Evolutionary conservation across 2,797 vertebrate genomes (phyloP), one percentile per base, ranked within the genome.

Genomic region (Peromyscus eremicus): DNA sequence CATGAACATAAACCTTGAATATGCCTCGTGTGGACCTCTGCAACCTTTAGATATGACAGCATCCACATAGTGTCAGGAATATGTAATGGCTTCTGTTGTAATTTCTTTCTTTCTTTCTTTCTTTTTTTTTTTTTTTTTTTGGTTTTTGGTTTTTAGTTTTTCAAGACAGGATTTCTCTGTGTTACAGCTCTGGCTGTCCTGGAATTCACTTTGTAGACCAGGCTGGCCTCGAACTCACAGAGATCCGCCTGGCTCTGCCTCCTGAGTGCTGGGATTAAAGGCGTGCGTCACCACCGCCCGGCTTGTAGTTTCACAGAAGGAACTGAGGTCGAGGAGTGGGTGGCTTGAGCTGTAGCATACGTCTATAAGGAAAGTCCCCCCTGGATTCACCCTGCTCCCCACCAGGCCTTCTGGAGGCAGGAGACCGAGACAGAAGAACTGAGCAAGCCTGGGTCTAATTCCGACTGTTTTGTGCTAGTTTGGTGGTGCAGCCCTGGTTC

Each of bases 331-430:
- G 2, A 21, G 64, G 40, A n/a, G 27, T 4, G 21, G 17, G 3
- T 60, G 32, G 64, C 71, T 71, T 70, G 34, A 2, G 0, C 9
- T 46, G 6, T 34, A 71, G 57, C 57, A 34, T 32, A 3, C 27
- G 37, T 46, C 70, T 0, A 16, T 83, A 64, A 32, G 10, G 75
- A 64, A 83, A 85, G 34, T 34, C 82, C 96, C 94, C 95, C 92
- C 95, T 90, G 8, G 77, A 66, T 87, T 91, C 55, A 40, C 76
- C 76, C 66, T 55, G 66, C 88, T 82, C 66, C 43, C 73, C 46
- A 8, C 76, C 92, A 89, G 95, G 76, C 95, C 96, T 76, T 81
- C 95, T 77, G 55, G 79, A 77, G 89, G 81, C 93, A 77, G 88
- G 57, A 73, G 25, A 19, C 71, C 23, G 55, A 62, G 93, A 52